Percentiles rank a stretch among this genome's conserved stretches.
Evolutionary conservation across 1,140 invertebrate species (phyloP).

Genomic region (Drosophila punjabiensis): DNA sequence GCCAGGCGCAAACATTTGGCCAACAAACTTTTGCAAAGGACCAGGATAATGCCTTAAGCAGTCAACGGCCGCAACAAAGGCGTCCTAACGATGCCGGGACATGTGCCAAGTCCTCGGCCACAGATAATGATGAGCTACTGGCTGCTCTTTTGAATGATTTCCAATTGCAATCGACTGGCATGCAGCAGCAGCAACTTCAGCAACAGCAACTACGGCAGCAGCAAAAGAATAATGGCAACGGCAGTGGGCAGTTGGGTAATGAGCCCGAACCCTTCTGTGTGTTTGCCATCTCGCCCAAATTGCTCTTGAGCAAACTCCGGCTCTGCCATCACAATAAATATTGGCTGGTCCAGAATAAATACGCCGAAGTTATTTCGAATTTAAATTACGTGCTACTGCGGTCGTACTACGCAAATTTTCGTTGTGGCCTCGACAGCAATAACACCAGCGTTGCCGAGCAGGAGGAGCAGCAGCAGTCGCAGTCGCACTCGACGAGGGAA

Average conservation of each 20-base stretch:
- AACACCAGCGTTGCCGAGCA: slow-evolving; percentile 26
- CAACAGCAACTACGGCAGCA: slow-evolving; percentile 24
- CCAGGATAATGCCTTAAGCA: slow-evolving; percentile 84
- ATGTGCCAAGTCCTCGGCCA: slow-evolving; percentile 73
- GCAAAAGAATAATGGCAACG: slow-evolving; percentile 28
- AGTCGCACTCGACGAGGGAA: slow-evolving; percentile 7
- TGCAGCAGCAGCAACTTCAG: slow-evolving; percentile 46
- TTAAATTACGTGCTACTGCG: slow-evolving; percentile 82
- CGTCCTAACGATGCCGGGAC: slow-evolving; percentile 75
- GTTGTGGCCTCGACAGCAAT: slow-evolving; percentile 56
- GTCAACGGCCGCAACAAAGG: slow-evolving; percentile 77
- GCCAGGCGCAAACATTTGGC: slow-evolving; percentile 76
- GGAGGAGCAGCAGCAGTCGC: slow-evolving; percentile 8
- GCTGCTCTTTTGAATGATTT: slow-evolving; percentile 85
- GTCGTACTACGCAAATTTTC: slow-evolving; percentile 73
- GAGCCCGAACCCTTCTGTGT: slow-evolving; percentile 64
- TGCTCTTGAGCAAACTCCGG: slow-evolving; percentile 84
- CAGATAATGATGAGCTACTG: slow-evolving; percentile 85
- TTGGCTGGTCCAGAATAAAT: slow-evolving; percentile 85
- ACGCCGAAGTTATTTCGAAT: slow-evolving; percentile 85
- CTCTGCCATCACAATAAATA: slow-evolving; percentile 85
- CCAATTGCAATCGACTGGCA: slow-evolving; percentile 83
- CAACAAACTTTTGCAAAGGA: slow-evolving; percentile 80
- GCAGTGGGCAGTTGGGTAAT: slow-evolving; percentile 53
- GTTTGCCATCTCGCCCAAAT: slow-evolving; percentile 84